Evolutionary conservation across 92 coral and sea anemone species (phyloP).

Genomic region (Parazoanthus darwini): DNA sequence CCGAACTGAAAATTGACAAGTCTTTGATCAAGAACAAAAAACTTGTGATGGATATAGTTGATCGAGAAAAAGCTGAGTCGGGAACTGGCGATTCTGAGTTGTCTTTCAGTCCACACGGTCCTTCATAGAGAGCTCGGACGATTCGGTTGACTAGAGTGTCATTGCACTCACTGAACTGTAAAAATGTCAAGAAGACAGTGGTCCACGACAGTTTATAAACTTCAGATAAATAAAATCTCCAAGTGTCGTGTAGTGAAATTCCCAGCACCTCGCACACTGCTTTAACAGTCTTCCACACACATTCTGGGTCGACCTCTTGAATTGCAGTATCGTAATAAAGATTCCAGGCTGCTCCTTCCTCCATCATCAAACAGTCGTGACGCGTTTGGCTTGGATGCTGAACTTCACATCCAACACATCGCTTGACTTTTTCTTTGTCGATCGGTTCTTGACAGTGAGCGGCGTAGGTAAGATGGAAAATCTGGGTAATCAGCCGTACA

Average conservation of each 20-base stretch:
- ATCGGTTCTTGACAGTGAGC: conserved; percentile 26
- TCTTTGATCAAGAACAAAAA: too few species aligned
- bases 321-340: conserved; percentile 25
- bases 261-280: conserved; percentile 11
- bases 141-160: neutral
- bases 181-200: conserved; percentile 5
- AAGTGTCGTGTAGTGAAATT: conserved; percentile 9
- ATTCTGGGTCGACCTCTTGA: conserved; percentile 27
- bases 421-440: conserved; percentile 24
- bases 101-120: conserved; percentile 13
- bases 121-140: conserved; percentile 8
- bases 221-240: conserved; percentile 12
- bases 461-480: conserved; percentile 5
- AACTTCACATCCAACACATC: conserved; percentile 22
- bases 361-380: conserved; percentile 27
- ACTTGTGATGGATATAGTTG: too few species aligned
- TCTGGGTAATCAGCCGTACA: conserved; percentile 1
- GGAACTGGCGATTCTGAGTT: conserved; percentile 12
- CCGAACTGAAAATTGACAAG: too few species aligned
- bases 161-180: neutral
- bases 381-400: conserved; percentile 19
- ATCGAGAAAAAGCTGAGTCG: neutral
- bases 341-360: conserved; percentile 28
- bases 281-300: conserved; percentile 1
- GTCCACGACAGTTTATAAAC: conserved; percentile 2